phyloP scores from a whole-genome alignment of 2,888 invertebrate genomes.

The Alentia gelatinosa region DNA sequence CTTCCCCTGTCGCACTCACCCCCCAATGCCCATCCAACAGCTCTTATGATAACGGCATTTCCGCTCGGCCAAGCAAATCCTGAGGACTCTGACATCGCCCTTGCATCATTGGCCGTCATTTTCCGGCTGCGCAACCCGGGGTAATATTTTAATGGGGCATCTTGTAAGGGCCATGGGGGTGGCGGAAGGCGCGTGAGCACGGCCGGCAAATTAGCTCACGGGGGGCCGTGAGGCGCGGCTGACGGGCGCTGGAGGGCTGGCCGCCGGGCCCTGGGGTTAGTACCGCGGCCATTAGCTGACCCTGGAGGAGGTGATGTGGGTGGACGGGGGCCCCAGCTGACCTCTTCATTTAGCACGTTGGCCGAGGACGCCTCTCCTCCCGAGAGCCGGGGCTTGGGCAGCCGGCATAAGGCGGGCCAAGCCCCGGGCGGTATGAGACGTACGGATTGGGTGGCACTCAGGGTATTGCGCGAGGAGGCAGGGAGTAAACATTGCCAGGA shows the following conservation, averaged over 20 bases:
- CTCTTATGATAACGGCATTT: conserved; percentile 20
- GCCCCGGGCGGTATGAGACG: neutral
- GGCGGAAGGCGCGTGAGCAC: neutral
- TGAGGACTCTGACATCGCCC: neutral
- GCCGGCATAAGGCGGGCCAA: neutral
- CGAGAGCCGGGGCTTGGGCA: neutral
- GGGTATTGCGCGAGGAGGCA: neutral
- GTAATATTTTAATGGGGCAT: conserved; percentile 48
- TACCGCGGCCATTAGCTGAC: neutral
- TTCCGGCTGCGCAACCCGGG: conserved; percentile 21
- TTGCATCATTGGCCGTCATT: conserved; percentile 44
- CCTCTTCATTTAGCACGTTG: conserved; percentile 4
- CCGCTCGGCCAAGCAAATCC: conserved; percentile 4
- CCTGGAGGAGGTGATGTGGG: neutral
- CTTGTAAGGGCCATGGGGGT: conserved; percentile 5
- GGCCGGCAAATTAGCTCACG: neutral
- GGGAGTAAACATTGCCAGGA: neutral
- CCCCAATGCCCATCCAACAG: neutral
- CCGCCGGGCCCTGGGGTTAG: neutral
- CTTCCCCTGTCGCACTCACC: neutral
- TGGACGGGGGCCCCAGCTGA: neutral
- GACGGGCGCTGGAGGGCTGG: neutral
- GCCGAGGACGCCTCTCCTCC: neutral
- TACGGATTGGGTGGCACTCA: neutral
- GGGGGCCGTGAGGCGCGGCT: neutral